Base-by-base conservation (phyloP, 2,113 vertebrate genomes). In the Vulpes vulpes region DNA sequence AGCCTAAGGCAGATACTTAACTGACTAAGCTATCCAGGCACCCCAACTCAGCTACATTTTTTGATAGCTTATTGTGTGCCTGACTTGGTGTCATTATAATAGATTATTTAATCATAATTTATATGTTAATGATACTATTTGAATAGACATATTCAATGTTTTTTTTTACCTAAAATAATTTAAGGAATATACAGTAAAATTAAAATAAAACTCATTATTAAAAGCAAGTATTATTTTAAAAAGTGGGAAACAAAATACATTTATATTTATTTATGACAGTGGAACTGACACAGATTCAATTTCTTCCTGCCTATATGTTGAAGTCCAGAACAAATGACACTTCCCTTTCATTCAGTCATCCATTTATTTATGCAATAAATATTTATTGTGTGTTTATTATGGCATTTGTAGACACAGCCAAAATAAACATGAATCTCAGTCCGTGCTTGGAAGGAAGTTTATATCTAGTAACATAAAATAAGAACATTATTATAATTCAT, bases 341-440 rank as follows among this genome's bases (percentile, higher is more conserved):
- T 94, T 89, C 20, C 91, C 32, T 81, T 53, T 35, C 64, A 91
- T 55, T 23, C 74, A 30, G 19, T 85, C 25, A 91, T 76, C 4
- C 2, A 78, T 91, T 84, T 94, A 74, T 91, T 78, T 95, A 59
- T 65, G 62, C 11, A 59, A 57, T 79, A 74, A 89, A 89, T 90
- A 95, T 87, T 89, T 92, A 89, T 35, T 97, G 5, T 86, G 11
- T 86, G 1, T 22, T 22, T 86, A 32, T 89, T 87, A 53, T 87
- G 51, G 16, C 43, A 90, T 83, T 93, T 86, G 25, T 22, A 96
- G 60, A 2, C 23, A 94, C 35, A 79, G 12, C 22, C 82, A 80
- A 93, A 94, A 69, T 53, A 27, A 94, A 95, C 30, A 92, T 84
- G 3, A 92, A 96, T 79, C 30, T 83, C 14, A 79, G 3, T n/a